A percentile compares a stretch with the other conserved stretches of the same genome.
Evolutionary conservation across 2,888 invertebrate genomes (phyloP).

Genomic region (Drosophila anomalata): DNA sequence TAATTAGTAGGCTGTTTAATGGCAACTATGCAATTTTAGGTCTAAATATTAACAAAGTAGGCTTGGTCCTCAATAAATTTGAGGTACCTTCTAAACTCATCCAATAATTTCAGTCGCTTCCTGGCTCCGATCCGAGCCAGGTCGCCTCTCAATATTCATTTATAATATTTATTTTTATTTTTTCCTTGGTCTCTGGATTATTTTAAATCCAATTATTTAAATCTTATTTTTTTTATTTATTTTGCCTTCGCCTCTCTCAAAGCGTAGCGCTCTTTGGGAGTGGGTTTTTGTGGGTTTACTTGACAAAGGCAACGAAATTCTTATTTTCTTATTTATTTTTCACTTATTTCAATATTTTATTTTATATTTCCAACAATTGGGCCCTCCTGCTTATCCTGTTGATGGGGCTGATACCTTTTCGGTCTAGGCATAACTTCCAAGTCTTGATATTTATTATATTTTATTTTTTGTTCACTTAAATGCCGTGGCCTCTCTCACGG

Average conservation of each 20-base stretch:
- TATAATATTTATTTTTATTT: conserved; percentile 62
- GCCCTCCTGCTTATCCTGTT: too few relatives aligned
- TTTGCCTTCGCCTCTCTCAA: too few relatives aligned
- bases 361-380: too few relatives aligned
- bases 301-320: too few relatives aligned
- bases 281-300: too few relatives aligned
- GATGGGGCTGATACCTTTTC: too few relatives aligned
- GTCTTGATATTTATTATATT: too few relatives aligned
- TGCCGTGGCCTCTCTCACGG: too few relatives aligned
- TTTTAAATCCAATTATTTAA: conserved; percentile 7
- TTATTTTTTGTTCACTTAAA: too few relatives aligned
- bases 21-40: not conserved
- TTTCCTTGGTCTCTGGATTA: conserved; percentile 18
- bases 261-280: too few relatives aligned
- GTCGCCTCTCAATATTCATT: conserved; percentile 9
- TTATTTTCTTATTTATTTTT: conserved; percentile 56
- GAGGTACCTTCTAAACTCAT: not conserved
- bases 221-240: too few relatives aligned
- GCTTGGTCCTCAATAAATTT: not conserved
- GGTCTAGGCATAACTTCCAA: too few relatives aligned
- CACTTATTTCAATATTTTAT: conserved; percentile 48
- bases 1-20: not conserved
- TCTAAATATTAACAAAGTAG: not conserved
- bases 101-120: not conserved
- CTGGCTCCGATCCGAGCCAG: not conserved